phyloP scores from a whole-genome alignment of 2,113 vertebrate species.

The Ammodytes marinus region DNA sequence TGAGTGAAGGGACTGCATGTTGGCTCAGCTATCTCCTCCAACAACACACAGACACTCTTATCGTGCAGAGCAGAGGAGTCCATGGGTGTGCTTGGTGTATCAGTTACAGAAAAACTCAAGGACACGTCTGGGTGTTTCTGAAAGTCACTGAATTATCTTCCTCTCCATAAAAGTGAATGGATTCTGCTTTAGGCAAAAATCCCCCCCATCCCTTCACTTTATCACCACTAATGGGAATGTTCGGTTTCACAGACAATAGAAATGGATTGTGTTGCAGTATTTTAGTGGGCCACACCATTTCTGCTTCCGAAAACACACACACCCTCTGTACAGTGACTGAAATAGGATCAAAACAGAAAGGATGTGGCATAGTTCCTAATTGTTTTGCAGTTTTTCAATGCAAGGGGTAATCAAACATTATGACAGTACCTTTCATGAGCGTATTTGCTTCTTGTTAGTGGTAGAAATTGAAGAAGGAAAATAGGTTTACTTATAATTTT shows the following conservation, averaged over 20 bases:
- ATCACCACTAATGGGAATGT: constrained; percentile 62
- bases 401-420: background rate
- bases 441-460: background rate
- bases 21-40: constrained; percentile 41
- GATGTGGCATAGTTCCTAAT: constrained; percentile 10
- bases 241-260: constrained; percentile 70
- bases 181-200: constrained; percentile 67
- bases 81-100: constrained; percentile 71
- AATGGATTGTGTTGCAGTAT: constrained; percentile 73
- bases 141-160: constrained; percentile 61
- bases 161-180: constrained; percentile 59
- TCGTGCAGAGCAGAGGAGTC: constrained; percentile 41
- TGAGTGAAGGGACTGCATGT: background rate
- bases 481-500: background rate
- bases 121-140: constrained; percentile 68
- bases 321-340: constrained; percentile 18
- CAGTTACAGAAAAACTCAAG: constrained; percentile 70
- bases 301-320: constrained; percentile 16
- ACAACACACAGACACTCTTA: constrained; percentile 45
- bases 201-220: constrained; percentile 37
- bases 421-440: background rate
- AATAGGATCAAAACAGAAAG: constrained; percentile 27
- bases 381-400: background rate
- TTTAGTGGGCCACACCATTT: constrained; percentile 69
- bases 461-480: background rate